Evolutionary conservation across 2,797 vertebrate genomes (phyloP).

Genomic region (Synanceia verrucosa): DNA sequence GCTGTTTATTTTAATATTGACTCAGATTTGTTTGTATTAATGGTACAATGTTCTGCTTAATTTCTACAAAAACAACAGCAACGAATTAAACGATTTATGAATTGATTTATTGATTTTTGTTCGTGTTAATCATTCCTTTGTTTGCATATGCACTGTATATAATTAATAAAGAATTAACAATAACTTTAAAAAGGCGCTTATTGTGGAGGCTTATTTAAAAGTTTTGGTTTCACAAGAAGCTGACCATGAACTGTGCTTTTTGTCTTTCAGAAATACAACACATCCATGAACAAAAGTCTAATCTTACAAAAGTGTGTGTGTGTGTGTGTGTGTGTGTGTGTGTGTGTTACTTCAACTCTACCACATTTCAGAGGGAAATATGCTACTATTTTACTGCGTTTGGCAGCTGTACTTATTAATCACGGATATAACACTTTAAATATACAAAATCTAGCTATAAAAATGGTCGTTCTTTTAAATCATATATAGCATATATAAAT

Average conservation of each 20-base stretch:
- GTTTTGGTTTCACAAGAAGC: slow-evolving; percentile 10
- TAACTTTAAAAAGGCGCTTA: too few relatives aligned
- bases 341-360: background rate
- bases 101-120: too few relatives aligned
- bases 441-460: background rate
- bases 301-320: background rate
- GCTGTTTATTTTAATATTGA: too few relatives aligned
- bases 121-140: too few relatives aligned
- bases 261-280: background rate
- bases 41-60: too few relatives aligned
- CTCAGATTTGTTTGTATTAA: too few relatives aligned
- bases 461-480: background rate
- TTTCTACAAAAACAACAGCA: too few relatives aligned
- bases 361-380: background rate
- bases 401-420: background rate
- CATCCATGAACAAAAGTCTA: background rate
- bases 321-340: background rate
- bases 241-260: background rate
- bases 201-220: slow-evolving; percentile 3
- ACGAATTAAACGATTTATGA: too few relatives aligned
- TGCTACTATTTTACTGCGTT: background rate
- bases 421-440: background rate
- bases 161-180: too few relatives aligned
- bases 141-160: too few relatives aligned
- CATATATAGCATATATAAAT: background rate